Conservation (phyloP, 1,140 invertebrate genomes). For the Trachelipus rathkii region DNA sequence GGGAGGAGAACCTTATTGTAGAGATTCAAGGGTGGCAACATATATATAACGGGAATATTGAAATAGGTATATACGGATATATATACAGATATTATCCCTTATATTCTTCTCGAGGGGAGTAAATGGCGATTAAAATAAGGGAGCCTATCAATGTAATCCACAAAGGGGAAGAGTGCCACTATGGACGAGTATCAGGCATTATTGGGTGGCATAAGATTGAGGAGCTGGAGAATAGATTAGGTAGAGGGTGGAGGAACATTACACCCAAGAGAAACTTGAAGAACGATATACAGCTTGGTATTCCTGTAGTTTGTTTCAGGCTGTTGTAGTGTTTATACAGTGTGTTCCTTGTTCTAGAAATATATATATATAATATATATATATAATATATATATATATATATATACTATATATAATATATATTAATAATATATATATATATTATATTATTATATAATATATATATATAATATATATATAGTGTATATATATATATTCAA, state of each 20-base stretch:
- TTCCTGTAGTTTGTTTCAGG: neutral
- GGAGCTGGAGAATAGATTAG: neutral
- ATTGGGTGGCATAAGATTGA: neutral
- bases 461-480: neutral
- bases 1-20: neutral
- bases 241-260: neutral
- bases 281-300: neutral
- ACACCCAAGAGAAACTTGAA: neutral
- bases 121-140: neutral
- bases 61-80: constrained; percentile 4
- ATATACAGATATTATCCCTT: neutral
- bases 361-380: neutral
- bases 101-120: neutral
- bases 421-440: neutral
- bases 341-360: neutral
- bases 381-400: neutral
- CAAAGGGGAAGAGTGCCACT: neutral
- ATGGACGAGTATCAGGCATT: constrained; percentile 2
- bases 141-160: neutral
- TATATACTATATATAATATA: neutral
- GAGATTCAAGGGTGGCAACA: neutral
- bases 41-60: neutral
- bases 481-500: neutral
- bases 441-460: neutral
- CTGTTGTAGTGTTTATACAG: neutral